Conservation (phyloP, 2,888 invertebrate species). For the Nephrocerus scutellatus region DNA sequence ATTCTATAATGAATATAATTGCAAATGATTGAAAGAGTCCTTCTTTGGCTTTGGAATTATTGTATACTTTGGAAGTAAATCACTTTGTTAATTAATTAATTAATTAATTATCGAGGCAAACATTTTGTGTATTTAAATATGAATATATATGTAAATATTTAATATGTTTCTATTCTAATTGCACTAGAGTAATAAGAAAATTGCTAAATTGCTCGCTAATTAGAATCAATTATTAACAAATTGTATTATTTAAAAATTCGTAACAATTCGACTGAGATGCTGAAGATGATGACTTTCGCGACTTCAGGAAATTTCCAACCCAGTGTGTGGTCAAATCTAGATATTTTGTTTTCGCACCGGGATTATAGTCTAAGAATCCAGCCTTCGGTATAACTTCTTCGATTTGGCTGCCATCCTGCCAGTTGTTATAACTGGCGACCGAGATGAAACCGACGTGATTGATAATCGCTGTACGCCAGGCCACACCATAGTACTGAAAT, state of each 20-base stretch:
- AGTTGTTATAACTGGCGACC: conserved; percentile 67
- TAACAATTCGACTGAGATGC: conserved; percentile 37
- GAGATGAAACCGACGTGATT: conserved; percentile 54
- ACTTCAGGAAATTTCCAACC: conserved; percentile 51
- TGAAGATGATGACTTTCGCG: conserved; percentile 36
- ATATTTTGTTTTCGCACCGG: conserved; percentile 56
- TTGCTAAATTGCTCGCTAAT: too few relatives aligned
- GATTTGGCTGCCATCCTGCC: conserved; percentile 70
- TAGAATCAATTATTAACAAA: too few relatives aligned
- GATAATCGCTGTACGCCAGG: conserved; percentile 56
- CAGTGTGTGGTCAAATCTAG: conserved; percentile 57
- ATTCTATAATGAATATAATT: too few relatives aligned
- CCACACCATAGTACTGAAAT: conserved; percentile 55
- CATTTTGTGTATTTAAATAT: too few relatives aligned
- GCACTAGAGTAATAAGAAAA: too few relatives aligned
- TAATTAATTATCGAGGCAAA: too few relatives aligned
- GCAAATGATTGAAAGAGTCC: too few relatives aligned
- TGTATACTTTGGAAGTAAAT: too few relatives aligned
- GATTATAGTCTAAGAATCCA: conserved; percentile 53
- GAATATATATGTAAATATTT: too few relatives aligned
- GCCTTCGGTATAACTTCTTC: conserved; percentile 52
- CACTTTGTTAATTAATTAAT: too few relatives aligned
- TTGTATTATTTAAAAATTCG: conserved; percentile 46
- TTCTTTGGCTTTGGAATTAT: too few relatives aligned
- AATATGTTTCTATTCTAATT: too few relatives aligned